A percentile compares a stretch with the other conserved stretches of the same genome.
Conservation (phyloP, 2,797 vertebrate genomes). For the Coregonus ussuriensis region DNA sequence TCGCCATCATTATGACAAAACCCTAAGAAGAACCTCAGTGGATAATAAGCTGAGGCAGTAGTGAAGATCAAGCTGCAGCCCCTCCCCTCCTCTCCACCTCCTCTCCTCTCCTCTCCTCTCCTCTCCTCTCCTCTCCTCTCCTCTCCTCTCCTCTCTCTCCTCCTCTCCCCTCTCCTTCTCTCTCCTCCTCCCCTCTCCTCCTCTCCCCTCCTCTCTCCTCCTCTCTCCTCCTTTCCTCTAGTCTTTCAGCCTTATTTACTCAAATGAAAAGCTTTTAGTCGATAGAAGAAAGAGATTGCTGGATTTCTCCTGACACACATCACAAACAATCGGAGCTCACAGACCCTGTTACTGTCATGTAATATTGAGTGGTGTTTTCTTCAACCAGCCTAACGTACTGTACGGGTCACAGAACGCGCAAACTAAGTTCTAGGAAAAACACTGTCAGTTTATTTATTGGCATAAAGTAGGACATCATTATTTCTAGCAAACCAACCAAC, state of each 20-base stretch:
- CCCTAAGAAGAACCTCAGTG: neutral
- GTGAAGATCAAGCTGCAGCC: slow-evolving; percentile 22
- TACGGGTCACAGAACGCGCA: neutral
- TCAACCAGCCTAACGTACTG: neutral
- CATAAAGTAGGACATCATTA: neutral
- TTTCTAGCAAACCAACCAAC: slow-evolving; percentile 5
- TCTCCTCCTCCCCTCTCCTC: neutral
- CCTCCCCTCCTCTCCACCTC: neutral
- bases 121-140: neutral
- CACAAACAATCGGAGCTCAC: slow-evolving; percentile 35
- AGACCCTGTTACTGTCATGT: slow-evolving; percentile 12
- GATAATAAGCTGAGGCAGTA: neutral
- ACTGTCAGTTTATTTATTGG: neutral
- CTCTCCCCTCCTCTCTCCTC: no score
- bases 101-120: neutral
- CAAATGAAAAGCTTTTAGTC: slow-evolving; percentile 60
- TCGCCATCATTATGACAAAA: neutral
- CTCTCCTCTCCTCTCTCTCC: no score
- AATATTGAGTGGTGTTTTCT: slow-evolving; percentile 28
- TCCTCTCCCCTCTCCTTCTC: no score
- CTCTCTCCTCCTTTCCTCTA: neutral
- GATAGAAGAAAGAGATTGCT: slow-evolving; percentile 39
- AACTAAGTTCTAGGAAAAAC: slow-evolving; percentile 14
- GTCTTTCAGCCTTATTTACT: slow-evolving; percentile 32
- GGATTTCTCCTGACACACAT: slow-evolving; percentile 37